Base-by-base conservation (phyloP, 1,140 invertebrate species). In the Aphis craccivora region DNA sequence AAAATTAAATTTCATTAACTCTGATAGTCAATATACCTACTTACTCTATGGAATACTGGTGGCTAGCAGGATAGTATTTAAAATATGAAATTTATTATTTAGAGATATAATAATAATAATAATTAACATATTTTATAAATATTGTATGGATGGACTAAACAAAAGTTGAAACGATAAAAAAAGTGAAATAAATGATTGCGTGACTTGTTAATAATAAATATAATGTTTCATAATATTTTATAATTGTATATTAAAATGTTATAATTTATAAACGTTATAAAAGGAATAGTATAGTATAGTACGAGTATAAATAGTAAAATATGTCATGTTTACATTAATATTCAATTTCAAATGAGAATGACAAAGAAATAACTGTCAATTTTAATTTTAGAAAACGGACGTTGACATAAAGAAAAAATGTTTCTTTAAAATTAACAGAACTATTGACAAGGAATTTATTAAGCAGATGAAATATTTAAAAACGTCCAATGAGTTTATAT, bases 401-500 rank as follows among this genome's bases (percentile, higher is more conserved):
- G 40, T 40, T 89, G 87, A 25, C 48, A 25, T n/a, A 87, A 48
- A 30, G 14, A 48, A 25, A 37, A 88, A 20, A 35, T 22, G 43
- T 25, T 9, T 25, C 7, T 35, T 40, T 2, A 55, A 37, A 35
- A 55, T 90, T 1, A 40, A 25, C 88, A 40, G 22, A 40, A 40
- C 5, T 23, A 43, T 20, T 8, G 53, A 40, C 6, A 4, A 25
- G 53, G 23, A 20, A 90, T 90, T 90, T 90, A 90, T 37, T 9
- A 89, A 51, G n/a, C 1, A 89, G 48, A 87, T 87, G 45, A 87
- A 87, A 48, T 87, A 48, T 87, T 87, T 45, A n/a, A 48, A 87
- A 87, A 48, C 25, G 40, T n/a, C 43, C 25, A 8, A n/a, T n/a
- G 5, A 48, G 45, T 35, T 86, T 45, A 11, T 22, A 43, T 43